A percentile compares a stretch with the other conserved stretches of the same genome.
Conservation (phyloP, 2,113 vertebrate species). For the Hemiscyllium ocellatum region DNA sequence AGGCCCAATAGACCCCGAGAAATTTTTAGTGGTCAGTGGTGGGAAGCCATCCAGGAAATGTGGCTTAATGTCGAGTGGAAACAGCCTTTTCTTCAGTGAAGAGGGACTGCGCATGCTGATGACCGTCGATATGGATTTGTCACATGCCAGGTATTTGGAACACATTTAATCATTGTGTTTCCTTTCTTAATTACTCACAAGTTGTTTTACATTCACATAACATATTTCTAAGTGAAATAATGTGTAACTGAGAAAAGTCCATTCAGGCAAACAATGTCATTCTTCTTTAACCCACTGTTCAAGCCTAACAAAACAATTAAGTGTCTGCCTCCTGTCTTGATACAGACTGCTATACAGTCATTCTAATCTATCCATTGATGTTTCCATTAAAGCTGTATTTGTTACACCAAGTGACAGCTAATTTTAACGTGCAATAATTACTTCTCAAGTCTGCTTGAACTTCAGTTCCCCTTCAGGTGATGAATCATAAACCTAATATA, state of each 20-base stretch:
- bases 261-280: background rate
- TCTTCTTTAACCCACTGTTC: background rate
- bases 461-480: background rate
- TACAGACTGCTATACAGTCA: background rate
- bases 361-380: background rate
- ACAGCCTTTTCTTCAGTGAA: constrained; percentile 95
- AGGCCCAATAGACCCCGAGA: constrained; percentile 75
- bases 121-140: constrained; percentile 85
- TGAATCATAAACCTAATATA: background rate
- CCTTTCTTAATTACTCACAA: background rate
- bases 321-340: background rate
- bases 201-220: background rate
- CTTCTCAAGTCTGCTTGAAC: background rate
- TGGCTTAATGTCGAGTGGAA: constrained; percentile 90
- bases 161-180: background rate
- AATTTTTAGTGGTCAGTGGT: constrained; percentile 80
- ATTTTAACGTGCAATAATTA: background rate
- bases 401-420: background rate
- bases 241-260: background rate
- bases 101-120: constrained; percentile 91
- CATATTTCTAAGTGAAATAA: background rate
- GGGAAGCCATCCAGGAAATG: constrained; percentile 95
- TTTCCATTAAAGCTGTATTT: background rate
- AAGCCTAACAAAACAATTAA: background rate
- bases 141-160: constrained; percentile 77